Conservation (phyloP, 1,140 invertebrate genomes). For the Drosophila sp. region DNA sequence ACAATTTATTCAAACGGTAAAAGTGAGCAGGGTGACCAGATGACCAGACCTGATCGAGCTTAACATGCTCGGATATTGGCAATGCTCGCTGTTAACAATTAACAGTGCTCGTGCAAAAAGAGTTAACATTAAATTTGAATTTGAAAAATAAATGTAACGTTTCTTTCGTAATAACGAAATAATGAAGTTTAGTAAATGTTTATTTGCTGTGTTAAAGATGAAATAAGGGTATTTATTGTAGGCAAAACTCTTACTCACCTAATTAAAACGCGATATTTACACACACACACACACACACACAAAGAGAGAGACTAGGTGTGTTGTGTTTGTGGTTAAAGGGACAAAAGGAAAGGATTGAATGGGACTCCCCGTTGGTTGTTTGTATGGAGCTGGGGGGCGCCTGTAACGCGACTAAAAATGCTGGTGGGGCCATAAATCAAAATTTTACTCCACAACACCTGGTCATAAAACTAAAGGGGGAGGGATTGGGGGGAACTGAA, state of each 20-base stretch:
- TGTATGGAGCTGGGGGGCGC: background rate
- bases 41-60: too few species aligned
- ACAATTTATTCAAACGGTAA: too few species aligned
- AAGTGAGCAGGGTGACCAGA: too few species aligned
- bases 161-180: too few species aligned
- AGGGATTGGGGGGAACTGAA: slow-evolving; percentile 8
- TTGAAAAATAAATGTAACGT: too few species aligned
- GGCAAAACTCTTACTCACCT: background rate
- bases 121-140: too few species aligned
- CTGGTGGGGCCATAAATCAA: slow-evolving; percentile 64
- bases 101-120: too few species aligned
- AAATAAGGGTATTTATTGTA: too few species aligned
- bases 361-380: background rate
- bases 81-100: too few species aligned
- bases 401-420: slow-evolving; percentile 41
- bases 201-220: too few species aligned
- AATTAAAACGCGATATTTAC: background rate
- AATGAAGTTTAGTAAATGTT: too few species aligned
- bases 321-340: background rate
- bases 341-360: background rate
- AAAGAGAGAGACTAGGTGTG: background rate
- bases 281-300: slow-evolving; percentile 18
- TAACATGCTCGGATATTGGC: too few species aligned
- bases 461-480: slow-evolving; percentile 17
- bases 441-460: slow-evolving; percentile 45